Evolutionary conservation across 2,797 vertebrate genomes (phyloP), one percentile per base, ranked within the genome.

Genomic region (Pempheris klunzingeri): DNA sequence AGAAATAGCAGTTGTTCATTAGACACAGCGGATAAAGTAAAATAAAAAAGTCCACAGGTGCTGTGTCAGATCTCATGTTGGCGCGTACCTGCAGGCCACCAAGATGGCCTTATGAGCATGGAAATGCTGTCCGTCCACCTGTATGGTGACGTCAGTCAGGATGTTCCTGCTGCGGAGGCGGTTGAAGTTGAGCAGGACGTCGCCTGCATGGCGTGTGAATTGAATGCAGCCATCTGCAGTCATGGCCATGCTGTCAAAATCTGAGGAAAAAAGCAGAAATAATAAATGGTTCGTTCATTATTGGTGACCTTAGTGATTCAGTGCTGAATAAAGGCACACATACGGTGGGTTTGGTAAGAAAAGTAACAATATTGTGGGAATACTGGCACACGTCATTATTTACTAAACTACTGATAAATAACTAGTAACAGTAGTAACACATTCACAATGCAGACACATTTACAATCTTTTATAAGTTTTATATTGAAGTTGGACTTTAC

Each of bases 131-230:
- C 96, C 94, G n/a, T 96, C 96, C 82, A 98, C 97, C 0, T 96
- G 95, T 50, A 99, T 96, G 77, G 96, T 96, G 3, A 99, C 97
- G 1, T 99, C 98, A 0, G 97, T 98, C 84, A 99, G 91, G 88
- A 99, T 96, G 83, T 97, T 97, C 26, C 97, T 92, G 91, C 96
- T 97, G 66, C 98, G 95, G 38, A 99, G 96, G 53, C 97, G 95
- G 91, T 99, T 98, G 71, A 99, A 97, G 79, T 99, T 99, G 85
- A 99, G 96, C 75, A 99, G 95, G 68, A 99, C 97, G 0, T 99
- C 97, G 0, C 97, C 97, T 0, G 98, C 97, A 0, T 99, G 98
- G 64, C 97, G 97, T 5, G 97, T 99, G 91, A 99, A 99, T 91
- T 98, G 98, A 91, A 99, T 96, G 88, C 98, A 99, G 92, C 96